Evolutionary conservation across 1,140 invertebrate species (phyloP), one percentile per base, ranked within the genome.

Genomic region (Triops cancriformis): DNA sequence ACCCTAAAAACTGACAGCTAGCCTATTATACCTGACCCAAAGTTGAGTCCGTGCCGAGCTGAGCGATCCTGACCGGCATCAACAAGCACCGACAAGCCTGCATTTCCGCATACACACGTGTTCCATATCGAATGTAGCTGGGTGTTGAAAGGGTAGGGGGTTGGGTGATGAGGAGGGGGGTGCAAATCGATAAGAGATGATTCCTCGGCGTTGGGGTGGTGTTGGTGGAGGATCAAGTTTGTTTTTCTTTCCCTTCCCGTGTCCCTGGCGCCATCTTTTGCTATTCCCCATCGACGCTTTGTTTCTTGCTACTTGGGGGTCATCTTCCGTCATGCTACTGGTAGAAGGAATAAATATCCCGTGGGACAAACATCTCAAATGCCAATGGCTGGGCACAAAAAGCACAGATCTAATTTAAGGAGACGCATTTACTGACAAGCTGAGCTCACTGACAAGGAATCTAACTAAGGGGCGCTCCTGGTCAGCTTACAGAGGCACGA

Each of bases 331-430:
- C 51, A 64, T 64, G 18, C 10, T 64, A 64, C 7, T 37, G 31
- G 31, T 37, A 64, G 23, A 18, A 64, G 10, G 51, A 10, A 64
- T 10, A 64, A 64, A 64, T 18, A 64, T 64, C 51, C 23, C 51
- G 51, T n/a, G 51, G 51, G 51, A 64, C 51, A 18, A 64, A 64
- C 51, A 64, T 64, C 51, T 64, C 51, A 64, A 23, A 64, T 64
- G 14, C 51, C 51, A 64, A 64, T 64, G 9, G 51, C 51, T 64
- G 51, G 10, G 51, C 51, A 64, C n/a, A 14, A 64, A 64, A 64
- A 64, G 51, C 51, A 14, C n/a, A 64, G 9, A 64, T 64, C 51
- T 64, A 64, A 64, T 64, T 10, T 64, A 64, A 23, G n/a, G 51
- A 14, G 9, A 12, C n/a, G 51, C 51, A 64, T 64, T 64, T 64